Conservation (phyloP, 1,140 invertebrate genomes). For the Nebria ingens region DNA sequence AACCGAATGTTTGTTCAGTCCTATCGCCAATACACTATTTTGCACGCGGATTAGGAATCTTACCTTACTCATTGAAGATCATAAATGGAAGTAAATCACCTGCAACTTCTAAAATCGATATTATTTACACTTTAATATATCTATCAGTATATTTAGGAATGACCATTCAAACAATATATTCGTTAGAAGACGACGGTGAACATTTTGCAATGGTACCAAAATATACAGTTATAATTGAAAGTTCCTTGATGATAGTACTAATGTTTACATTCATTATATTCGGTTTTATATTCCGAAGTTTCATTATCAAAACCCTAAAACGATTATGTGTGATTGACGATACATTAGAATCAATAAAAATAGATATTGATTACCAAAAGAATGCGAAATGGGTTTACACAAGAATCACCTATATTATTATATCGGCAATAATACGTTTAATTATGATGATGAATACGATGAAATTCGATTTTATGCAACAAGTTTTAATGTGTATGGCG, state of each 20-base stretch:
- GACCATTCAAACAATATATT: neutral
- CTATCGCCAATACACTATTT: neutral
- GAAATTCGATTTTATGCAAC: neutral
- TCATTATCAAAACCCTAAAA: neutral
- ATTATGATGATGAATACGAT: neutral
- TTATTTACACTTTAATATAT: neutral
- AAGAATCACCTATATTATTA: neutral
- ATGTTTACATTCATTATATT: conserved; percentile 1
- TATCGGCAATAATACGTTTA: neutral
- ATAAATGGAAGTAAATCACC: neutral
- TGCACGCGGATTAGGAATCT: neutral
- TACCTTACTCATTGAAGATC: neutral
- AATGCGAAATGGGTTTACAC: neutral
- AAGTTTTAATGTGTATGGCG: neutral
- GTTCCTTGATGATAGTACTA: neutral
- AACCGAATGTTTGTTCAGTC: neutral
- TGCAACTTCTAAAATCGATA: neutral
- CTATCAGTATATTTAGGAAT: neutral
- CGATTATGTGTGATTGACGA: neutral
- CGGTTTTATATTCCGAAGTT: neutral
- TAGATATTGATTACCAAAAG: neutral
- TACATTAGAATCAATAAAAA: neutral
- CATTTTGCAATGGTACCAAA: neutral
- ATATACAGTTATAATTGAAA: neutral
- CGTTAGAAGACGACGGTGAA: neutral